These are phyloP conservation scores for Epinotia brunnichana DNA, from an alignment of 2,888 invertebrate genomes.

Conservation along the genomic window DNA sequence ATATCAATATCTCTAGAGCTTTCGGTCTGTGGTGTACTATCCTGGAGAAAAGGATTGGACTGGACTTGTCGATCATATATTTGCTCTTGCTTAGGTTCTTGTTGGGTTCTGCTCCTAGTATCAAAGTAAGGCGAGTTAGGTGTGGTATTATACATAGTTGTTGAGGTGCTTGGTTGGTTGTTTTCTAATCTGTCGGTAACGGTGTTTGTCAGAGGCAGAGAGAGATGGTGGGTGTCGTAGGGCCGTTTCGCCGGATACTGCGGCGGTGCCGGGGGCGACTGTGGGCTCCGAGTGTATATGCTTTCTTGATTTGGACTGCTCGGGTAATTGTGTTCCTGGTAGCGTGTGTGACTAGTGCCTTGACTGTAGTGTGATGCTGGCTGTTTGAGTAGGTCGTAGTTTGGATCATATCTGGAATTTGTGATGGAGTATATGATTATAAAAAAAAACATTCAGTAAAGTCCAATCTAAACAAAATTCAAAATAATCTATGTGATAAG, in stretches of 20 bases:
- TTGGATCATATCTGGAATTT: conserved; percentile 81
- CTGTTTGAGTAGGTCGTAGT: conserved; percentile 81
- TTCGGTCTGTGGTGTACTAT: conserved; percentile 60
- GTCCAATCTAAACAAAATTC: conserved; percentile 11
- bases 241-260: conserved; percentile 71
- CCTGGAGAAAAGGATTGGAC: conserved; percentile 74
- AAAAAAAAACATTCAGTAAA: conserved; percentile 35
- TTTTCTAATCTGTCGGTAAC: conserved; percentile 72
- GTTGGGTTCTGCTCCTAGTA: conserved; percentile 69
- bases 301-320: conserved; percentile 75
- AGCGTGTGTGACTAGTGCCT: conserved; percentile 73
- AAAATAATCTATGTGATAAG: conserved; percentile 1
- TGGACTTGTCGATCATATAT: conserved; percentile 69
- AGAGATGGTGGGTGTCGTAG: conserved; percentile 77
- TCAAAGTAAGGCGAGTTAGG: conserved; percentile 81
- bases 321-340: conserved; percentile 73
- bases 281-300: conserved; percentile 81
- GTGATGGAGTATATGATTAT: conserved; percentile 40
- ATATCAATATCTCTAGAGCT: conserved; percentile 56
- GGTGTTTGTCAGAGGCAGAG: conserved; percentile 76
- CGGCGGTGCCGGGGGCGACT: conserved; percentile 71
- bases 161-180: conserved; percentile 66
- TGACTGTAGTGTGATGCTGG: conserved; percentile 81
- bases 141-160: conserved; percentile 72
- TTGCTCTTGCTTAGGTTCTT: conserved; percentile 64